Evolutionary conservation across 2,888 invertebrate genomes (phyloP), one percentile per base, ranked within the genome.

Genomic region (Disparrhopalites patrizii): DNA sequence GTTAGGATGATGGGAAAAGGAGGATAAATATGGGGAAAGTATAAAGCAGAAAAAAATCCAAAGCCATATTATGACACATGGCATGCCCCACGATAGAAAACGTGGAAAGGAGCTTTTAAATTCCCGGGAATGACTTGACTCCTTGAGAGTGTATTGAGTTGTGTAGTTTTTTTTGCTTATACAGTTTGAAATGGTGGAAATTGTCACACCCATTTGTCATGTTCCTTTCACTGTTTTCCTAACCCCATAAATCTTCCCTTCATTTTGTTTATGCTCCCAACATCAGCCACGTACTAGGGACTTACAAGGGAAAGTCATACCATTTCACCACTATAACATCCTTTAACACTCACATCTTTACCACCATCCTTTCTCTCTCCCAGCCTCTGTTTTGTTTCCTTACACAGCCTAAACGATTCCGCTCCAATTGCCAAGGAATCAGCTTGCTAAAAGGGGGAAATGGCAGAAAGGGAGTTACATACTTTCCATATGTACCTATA

Each of bases 101-200:
- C 36, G 56, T 8, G 52, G 13, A 18, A 52, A 52, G 33, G 55
- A 13, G 30, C 36, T 58, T 58, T 50, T 50, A 61, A 61, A 51
- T 61, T 61, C 51, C 33, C n/a, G 30, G 25, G 51, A 66, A 68
- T 66, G 55, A 58, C 66, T 58, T 62, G 66, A 65, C 56, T 38
- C 27, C 56, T 36, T 52, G 33, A 65, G n/a, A n/a, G 63, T 58
- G 40, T 65, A 65, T 65, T 66, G 56, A 62, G 65, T 43, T 40
- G 38, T 58, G 31, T 27, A n/a, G n/a, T n/a, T n/a, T n/a, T n/a
- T n/a, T n/a, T n/a, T n/a, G 47, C 47, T 47, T 47, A 47, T 8
- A n/a, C n/a, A 23, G 47, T 47, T 25, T 47, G 47, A 47, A 47
- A 47, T 25, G 47, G 20, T 47, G 47, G 47, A 47, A 47, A 47